Conservation (phyloP, 1,140 invertebrate species). For the Choristoneura fumiferana region DNA sequence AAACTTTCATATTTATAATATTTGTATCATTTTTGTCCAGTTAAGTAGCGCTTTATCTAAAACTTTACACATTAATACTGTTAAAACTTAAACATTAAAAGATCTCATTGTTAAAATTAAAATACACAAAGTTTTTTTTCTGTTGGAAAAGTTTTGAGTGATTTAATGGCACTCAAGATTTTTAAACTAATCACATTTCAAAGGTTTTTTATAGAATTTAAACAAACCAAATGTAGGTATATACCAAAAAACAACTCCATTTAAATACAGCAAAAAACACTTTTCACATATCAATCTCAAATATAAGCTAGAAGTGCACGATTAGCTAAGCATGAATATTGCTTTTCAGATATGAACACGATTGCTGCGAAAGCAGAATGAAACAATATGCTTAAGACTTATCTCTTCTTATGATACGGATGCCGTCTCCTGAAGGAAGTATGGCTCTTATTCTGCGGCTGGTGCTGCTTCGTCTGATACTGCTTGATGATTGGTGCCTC, state of each 20-base stretch:
- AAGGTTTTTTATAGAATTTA: too few relatives aligned
- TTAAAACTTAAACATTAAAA: neutral
- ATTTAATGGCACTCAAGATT: too few relatives aligned
- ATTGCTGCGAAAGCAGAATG: neutral
- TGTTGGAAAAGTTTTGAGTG: too few relatives aligned
- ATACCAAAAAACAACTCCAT: too few relatives aligned
- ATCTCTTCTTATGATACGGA: conserved; percentile 77
- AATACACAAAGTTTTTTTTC: conserved; percentile 1
- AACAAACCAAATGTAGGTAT: too few relatives aligned
- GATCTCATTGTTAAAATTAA: neutral
- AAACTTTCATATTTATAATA: too few relatives aligned
- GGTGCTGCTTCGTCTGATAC: conserved; percentile 80
- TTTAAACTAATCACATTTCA: too few relatives aligned
- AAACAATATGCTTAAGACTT: conserved; percentile 26
- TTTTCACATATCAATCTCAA: too few relatives aligned
- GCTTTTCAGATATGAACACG: neutral
- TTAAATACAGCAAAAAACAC: too few relatives aligned
- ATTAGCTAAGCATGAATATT: neutral
- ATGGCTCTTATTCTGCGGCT: conserved; percentile 67
- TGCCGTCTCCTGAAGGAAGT: conserved; percentile 66
- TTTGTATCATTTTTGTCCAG: too few relatives aligned
- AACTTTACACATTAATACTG: conserved; percentile 12
- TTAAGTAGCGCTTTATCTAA: too few relatives aligned
- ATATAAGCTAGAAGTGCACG: too few relatives aligned
- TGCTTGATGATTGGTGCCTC: conserved; percentile 83